phyloP scores from a whole-genome alignment of 2,888 invertebrate species.

The Agrenia bidenticulata region DNA sequence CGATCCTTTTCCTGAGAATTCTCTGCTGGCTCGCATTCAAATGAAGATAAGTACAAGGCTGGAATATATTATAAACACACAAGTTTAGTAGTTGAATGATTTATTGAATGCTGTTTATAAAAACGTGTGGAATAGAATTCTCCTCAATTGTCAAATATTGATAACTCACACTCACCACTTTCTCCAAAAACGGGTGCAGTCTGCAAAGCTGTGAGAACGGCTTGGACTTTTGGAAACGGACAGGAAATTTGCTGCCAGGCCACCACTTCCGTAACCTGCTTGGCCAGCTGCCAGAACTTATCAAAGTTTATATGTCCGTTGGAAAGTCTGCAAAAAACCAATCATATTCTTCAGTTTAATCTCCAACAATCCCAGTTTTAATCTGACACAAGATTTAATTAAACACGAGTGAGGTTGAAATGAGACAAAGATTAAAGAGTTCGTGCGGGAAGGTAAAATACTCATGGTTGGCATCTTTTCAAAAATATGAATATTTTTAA shows the following conservation, averaged over 20 bases:
- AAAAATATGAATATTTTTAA: no score
- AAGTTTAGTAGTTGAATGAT: no score
- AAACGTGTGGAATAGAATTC: no score
- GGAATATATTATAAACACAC: slow-evolving; percentile 3
- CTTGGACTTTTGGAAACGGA: slow-evolving; percentile 50
- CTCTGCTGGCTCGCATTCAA: slow-evolving; percentile 51
- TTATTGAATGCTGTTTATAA: no score
- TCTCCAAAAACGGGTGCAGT: slow-evolving; percentile 51
- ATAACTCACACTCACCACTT: slow-evolving; percentile 40
- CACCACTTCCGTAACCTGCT: slow-evolving; percentile 59
- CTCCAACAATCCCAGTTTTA: no score
- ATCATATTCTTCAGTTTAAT: no score
- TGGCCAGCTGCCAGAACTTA: slow-evolving; percentile 60
- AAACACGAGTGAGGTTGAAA: no score
- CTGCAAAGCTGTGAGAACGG: slow-evolving; percentile 46
- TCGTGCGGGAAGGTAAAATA: no score
- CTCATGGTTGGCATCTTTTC: no score
- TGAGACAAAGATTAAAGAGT: no score
- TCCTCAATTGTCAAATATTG: not conserved
- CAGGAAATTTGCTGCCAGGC: slow-evolving; percentile 59
- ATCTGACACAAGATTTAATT: no score
- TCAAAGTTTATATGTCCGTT: slow-evolving; percentile 60
- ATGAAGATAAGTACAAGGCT: slow-evolving; percentile 50
- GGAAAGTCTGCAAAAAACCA: slow-evolving; percentile 55
- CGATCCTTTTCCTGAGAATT: slow-evolving; percentile 52